Conservation (phyloP, 2,797 vertebrate species). For the Alectoris magna region DNA sequence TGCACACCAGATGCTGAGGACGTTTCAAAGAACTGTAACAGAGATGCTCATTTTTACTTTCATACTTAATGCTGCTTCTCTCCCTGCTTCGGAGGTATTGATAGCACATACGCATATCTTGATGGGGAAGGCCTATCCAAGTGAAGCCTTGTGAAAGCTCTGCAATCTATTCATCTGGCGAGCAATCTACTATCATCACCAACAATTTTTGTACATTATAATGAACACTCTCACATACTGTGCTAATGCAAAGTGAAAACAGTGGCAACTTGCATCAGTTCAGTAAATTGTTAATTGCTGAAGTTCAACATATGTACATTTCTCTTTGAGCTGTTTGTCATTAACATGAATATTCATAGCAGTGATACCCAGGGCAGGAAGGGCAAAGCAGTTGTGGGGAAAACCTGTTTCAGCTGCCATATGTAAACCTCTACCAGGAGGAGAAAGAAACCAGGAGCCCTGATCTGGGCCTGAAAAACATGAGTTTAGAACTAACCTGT, state of each 20-base stretch:
- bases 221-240: neutral
- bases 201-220: neutral
- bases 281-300: neutral
- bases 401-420: neutral
- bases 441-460: neutral
- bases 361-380: neutral
- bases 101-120: rapidly evolving
- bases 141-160: neutral
- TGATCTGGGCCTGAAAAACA: neutral
- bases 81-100: neutral
- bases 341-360: neutral
- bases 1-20: neutral
- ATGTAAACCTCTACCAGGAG: neutral
- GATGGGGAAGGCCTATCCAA: neutral
- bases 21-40: neutral
- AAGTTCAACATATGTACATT: neutral
- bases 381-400: neutral
- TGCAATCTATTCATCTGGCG: neutral
- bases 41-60: neutral
- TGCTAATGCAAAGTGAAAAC: neutral
- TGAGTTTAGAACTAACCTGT: neutral
- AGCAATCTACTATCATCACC: neutral
- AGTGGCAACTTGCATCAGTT: neutral
- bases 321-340: neutral
- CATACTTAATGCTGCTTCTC: neutral